Evolutionary conservation across 2,888 invertebrate genomes (phyloP).

Genomic region (Hyalella azteca): DNA sequence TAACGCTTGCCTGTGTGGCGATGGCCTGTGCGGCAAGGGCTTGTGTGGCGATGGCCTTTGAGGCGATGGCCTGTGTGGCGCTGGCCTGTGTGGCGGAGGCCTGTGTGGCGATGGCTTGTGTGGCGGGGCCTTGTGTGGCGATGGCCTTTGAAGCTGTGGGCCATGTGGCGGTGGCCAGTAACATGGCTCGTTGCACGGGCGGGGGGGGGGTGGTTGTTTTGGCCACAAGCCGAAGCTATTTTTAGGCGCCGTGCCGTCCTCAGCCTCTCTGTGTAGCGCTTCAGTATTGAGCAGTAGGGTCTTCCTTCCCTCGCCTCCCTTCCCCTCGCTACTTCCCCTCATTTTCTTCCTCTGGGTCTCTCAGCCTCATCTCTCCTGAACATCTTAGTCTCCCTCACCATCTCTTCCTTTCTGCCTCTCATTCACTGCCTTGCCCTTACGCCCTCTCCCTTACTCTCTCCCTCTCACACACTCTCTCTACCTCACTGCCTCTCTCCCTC

Average conservation of each 20-base stretch:
- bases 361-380: not conserved
- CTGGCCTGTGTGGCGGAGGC: not conserved
- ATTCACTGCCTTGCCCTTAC: not conserved
- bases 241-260: constrained; percentile 12
- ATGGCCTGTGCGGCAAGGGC: too few relatives aligned
- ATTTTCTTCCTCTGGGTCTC: not conserved
- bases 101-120: not conserved
- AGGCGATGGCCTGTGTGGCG: too few relatives aligned
- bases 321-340: not conserved
- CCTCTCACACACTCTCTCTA: not conserved
- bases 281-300: constrained; percentile 10
- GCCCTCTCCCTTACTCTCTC: not conserved
- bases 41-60: too few relatives aligned
- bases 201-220: constrained; percentile 6
- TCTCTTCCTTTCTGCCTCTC: not conserved
- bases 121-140: not conserved
- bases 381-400: constrained; percentile 31
- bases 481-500: not conserved
- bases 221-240: constrained; percentile 23
- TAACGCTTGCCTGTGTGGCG: too few relatives aligned
- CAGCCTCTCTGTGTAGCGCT: not conserved
- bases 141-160: not conserved
- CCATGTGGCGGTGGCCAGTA: not conserved
- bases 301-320: not conserved
- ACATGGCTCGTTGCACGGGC: not conserved